These are phyloP conservation scores for Theocolax elegans DNA, from an alignment of 1,140 invertebrate genomes.

Conservation along the genomic window DNA sequence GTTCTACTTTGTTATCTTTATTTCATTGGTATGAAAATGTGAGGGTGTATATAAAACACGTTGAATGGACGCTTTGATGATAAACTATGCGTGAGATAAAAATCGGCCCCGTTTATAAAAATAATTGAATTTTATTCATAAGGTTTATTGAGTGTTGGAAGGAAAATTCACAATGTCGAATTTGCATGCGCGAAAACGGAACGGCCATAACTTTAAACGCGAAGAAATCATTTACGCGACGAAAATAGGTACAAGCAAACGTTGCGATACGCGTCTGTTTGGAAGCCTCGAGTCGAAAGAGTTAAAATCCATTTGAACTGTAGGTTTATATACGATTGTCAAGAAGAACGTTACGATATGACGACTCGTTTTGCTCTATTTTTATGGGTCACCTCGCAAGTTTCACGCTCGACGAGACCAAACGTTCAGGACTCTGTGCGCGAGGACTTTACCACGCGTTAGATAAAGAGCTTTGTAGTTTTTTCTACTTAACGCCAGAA, in stretches of 20 bases:
- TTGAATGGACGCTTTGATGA: no score
- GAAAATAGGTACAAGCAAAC: constrained; percentile 24
- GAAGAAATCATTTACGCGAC: constrained; percentile 24
- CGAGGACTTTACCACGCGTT: no score
- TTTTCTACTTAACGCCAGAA: no score
- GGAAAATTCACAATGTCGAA: constrained; percentile 22
- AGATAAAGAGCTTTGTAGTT: no score
- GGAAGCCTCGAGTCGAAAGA: constrained; percentile 10
- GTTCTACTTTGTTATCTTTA: neutral
- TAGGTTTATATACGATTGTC: constrained; percentile 10
- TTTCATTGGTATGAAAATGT: neutral
- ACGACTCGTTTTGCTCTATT: neutral
- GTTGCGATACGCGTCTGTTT: constrained; percentile 11
- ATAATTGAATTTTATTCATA: constrained; percentile 23
- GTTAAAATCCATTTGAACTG: constrained; percentile 12
- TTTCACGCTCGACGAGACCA: no score
- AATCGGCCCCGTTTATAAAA: constrained; percentile 3
- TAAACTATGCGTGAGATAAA: no score
- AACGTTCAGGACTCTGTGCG: no score
- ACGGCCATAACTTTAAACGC: constrained; percentile 26
- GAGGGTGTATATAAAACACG: no score
- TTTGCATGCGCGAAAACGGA: neutral
- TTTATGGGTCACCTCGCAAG: no score
- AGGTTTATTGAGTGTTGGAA: neutral
- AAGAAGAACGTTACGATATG: neutral